Evolutionary conservation across 1,140 invertebrate genomes (phyloP), one percentile per base, ranked within the genome.

Genomic region (Penaeus vannamei): DNA sequence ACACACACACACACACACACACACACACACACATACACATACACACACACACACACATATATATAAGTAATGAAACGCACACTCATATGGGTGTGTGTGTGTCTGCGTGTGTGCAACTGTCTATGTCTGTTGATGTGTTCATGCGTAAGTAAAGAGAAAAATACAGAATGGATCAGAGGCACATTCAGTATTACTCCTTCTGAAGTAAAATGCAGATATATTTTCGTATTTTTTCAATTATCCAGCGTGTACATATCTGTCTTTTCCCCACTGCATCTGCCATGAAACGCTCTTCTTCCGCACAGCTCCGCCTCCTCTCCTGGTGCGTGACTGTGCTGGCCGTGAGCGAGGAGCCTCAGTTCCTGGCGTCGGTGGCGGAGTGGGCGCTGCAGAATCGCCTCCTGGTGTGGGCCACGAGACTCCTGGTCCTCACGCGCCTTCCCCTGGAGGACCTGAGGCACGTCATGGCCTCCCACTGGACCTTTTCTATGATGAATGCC

Each of bases 401-500:
- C 60, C 29, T 84, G n/a, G 82, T 53, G 5, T 66, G 84, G 64
- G 36, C 64, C 26, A 85, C 84, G 42, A 61, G 84, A 66, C 29
- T 85, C 36, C 84, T 85, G 7, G 84, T 53, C 1, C 19, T 85
- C 36, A 85, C 84, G 20, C 23, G 36, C 23, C 36, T 85, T 10
- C n/a, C 66, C 23, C 64, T 76, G 23, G 19, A 36, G 26, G 32
- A 69, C 0, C 36, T 85, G 36, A 29, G 26, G 66, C 22, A 42
- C 32, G 1, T 62, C 2, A 42, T 72, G 32, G 29, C 8, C 19
- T 22, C 22, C 14, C 66, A 85, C 36, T 85, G 84, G 84, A 36
- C 84, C n/a, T 85, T 72, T 46, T 72, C 84, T 22, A 85, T 85
- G 84, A 85, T 85, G 84, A 72, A 46, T 59, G 26, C 66, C 10